Evolutionary conservation across 2,113 vertebrate species (phyloP), one percentile per base, ranked within the genome.

Genomic region (Lontra canadensis): DNA sequence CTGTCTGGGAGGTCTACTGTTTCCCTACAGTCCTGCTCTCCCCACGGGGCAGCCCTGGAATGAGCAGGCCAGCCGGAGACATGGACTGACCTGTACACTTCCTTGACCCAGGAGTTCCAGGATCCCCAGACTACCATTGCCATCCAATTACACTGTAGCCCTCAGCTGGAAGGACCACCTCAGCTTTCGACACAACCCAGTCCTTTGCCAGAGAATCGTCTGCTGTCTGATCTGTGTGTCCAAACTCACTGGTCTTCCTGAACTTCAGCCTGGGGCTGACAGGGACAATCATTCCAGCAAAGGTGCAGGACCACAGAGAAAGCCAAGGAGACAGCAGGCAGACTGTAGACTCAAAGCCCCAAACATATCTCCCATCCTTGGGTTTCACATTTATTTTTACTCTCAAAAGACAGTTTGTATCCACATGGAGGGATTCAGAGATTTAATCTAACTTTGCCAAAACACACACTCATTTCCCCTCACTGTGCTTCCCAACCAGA

Each of bases 381-480:
- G 17, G 4, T 21, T 85, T 57, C 85, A 49, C 23, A 26, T 95
- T 39, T 39, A 76, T 73, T 96, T 96, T 74, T 90, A 52, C 10
- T 93, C 55, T 82, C 47, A 94, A 34, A 91, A 73, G 73, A 93
- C 23, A 88, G 23, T 52, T 61, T 52, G 29, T 39, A 65, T 94
- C 55, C 80, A 78, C 88, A 52, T 4, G 0, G 17, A 81, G 63
- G 79, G 44, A 91, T 67, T 39, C 84, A 49, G 55, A 84, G 87
- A 88, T 96, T 94, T 88, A 93, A 94, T 73, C 85, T 84, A 90
- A 90, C 9, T 23, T 85, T 74, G 13, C 65, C 90, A 90, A 96
- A 95, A 94, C 39, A 73, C 47, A 85, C 96, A 88, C 34, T 78
- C 83, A 90, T 49, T 94, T 90, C 61, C 34, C 57, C 59, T 73